phyloP scores from a whole-genome alignment of 1,140 invertebrate species.

The Aricia agestis region DNA sequence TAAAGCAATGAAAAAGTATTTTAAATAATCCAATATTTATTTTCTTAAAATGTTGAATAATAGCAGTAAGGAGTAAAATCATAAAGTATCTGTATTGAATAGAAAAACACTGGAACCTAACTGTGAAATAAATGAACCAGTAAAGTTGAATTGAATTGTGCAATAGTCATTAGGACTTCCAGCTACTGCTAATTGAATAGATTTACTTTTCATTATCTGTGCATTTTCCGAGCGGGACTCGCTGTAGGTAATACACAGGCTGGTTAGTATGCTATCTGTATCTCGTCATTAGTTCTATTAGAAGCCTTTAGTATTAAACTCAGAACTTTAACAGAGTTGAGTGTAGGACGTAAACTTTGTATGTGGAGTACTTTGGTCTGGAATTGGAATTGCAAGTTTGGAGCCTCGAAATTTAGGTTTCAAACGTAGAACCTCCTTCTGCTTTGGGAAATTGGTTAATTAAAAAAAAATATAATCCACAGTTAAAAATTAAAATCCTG shows the following conservation, averaged over 20 bases:
- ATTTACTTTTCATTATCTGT: constrained; percentile 3
- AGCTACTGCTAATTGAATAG: constrained; percentile 1
- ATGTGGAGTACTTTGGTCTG: no score
- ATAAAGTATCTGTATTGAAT: not conserved
- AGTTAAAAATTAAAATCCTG: no score
- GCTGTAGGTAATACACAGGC: not conserved
- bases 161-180: not conserved
- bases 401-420: no score
- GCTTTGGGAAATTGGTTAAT: no score
- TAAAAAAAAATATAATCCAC: no score
- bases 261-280: not conserved
- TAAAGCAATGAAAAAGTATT: no score
- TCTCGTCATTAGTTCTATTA: not conserved
- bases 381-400: no score
- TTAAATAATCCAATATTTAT: no score
- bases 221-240: not conserved
- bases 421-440: no score
- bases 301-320: not conserved
- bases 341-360: no score
- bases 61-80: not conserved
- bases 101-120: not conserved
- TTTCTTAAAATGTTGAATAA: no score
- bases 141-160: constrained; percentile 3
- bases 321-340: no score
- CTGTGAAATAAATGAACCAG: not conserved